Percentiles rank a stretch among this genome's conserved stretches.
phyloP scores from a whole-genome alignment of 2,797 vertebrate species.

The Lindbergichthys nudifrons region DNA sequence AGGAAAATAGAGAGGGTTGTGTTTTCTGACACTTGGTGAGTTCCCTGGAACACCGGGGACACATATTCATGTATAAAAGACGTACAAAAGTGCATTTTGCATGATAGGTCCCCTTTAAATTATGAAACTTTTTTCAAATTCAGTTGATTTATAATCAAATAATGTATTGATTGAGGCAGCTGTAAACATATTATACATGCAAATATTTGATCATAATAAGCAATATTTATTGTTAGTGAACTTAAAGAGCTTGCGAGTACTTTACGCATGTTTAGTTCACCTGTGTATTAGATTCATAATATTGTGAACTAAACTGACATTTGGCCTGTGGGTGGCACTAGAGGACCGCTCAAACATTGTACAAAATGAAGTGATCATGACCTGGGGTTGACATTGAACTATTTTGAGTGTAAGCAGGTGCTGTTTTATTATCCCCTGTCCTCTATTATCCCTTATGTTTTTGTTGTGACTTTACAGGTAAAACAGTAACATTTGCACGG shows the following conservation, averaged over 20 bases:
- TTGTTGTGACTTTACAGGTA: conserved; percentile 82
- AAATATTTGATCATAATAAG: too few species aligned
- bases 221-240: neutral
- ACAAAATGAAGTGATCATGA: neutral
- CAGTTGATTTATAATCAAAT: neutral
- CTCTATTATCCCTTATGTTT: neutral
- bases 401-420: neutral
- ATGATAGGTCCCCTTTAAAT: too few species aligned
- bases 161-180: neutral
- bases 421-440: neutral
- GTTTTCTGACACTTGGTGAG: too few species aligned
- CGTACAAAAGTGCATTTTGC: too few species aligned
- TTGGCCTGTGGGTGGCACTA: neutral
- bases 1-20: too few species aligned
- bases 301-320: neutral
- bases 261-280: neutral
- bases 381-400: neutral
- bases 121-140: neutral
- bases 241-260: too few species aligned
- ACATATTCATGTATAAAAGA: too few species aligned
- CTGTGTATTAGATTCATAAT: neutral
- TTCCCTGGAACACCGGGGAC: too few species aligned
- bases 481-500: conserved; percentile 89
- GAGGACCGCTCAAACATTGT: neutral
- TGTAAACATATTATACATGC: neutral